Conservation (phyloP, 2,113 vertebrate genomes). For the Ammodytes dubius region DNA sequence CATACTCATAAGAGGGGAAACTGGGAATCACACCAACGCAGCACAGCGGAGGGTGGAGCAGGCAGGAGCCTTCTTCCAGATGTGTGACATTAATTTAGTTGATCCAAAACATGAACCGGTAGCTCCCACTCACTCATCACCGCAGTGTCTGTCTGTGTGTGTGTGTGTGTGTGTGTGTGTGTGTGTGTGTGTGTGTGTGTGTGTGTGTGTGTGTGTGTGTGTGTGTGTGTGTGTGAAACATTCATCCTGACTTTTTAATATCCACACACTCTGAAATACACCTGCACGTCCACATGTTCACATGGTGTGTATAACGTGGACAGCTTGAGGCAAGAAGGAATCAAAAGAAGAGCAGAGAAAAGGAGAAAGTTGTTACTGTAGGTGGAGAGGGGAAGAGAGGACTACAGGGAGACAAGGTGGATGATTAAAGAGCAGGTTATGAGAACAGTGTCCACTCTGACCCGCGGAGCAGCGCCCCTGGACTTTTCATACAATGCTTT, state of each 20-base stretch:
- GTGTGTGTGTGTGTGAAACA: slow-evolving; percentile 5
- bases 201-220: slow-evolving; percentile 11
- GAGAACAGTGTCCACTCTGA: slow-evolving; percentile 81
- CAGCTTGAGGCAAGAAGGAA: not conserved
- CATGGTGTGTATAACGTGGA: not conserved
- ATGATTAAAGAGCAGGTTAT: slow-evolving; percentile 71
- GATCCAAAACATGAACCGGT: slow-evolving; percentile 84
- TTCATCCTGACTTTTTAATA: slow-evolving; percentile 9
- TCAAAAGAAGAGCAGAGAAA: not conserved
- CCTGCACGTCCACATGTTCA: slow-evolving; percentile 10
- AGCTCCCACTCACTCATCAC: slow-evolving; percentile 83
- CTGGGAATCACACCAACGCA: slow-evolving; percentile 85
- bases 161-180: slow-evolving; percentile 38
- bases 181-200: slow-evolving; percentile 26
- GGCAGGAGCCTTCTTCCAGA: slow-evolving; percentile 82
- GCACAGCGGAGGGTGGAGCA: slow-evolving; percentile 81
- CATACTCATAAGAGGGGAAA: slow-evolving; percentile 62
- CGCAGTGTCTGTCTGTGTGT: slow-evolving; percentile 32
- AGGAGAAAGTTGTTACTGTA: slow-evolving; percentile 11
- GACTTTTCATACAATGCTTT: slow-evolving; percentile 73
- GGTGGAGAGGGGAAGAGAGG: slow-evolving; percentile 8
- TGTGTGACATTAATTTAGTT: slow-evolving; percentile 84
- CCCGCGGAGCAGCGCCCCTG: slow-evolving; percentile 73
- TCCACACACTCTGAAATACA: slow-evolving; percentile 38
- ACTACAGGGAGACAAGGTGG: slow-evolving; percentile 40